Conservation (phyloP, 2,797 vertebrate species). For the Eospalax fontanierii region DNA sequence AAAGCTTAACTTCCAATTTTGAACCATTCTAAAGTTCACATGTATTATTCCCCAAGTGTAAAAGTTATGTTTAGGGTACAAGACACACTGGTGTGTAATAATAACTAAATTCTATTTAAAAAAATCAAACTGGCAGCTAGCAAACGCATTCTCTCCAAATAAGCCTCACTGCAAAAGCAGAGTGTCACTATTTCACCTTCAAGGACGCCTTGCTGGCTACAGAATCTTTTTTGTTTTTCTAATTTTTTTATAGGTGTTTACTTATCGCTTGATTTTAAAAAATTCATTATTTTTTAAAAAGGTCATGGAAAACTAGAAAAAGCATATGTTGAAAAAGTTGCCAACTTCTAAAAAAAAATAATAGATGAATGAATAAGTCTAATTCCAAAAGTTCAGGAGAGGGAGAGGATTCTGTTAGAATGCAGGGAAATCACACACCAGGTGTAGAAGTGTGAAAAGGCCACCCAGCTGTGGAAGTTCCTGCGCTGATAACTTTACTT, state of each 20-base stretch:
- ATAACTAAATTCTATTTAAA: neutral
- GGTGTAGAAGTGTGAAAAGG: constrained; percentile 69
- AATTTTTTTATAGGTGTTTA: constrained; percentile 32
- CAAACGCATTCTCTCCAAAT: neutral
- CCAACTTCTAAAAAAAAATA: neutral
- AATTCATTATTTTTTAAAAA: neutral
- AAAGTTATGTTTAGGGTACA: constrained; percentile 56
- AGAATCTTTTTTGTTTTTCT: neutral
- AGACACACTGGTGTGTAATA: constrained; percentile 5
- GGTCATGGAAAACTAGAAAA: constrained; percentile 4
- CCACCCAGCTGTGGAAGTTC: constrained; percentile 55
- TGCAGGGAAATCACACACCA: constrained; percentile 28
- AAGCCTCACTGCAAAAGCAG: constrained; percentile 30
- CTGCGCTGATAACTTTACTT: neutral
- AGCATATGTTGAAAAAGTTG: neutral
- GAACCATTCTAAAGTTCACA: constrained; percentile 52
- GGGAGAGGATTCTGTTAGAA: neutral
- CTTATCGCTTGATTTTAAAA: neutral
- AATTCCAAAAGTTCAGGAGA: constrained; percentile 21
- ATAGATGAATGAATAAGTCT: neutral
- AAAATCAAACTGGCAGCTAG: neutral
- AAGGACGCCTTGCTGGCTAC: neutral
- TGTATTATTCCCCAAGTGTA: neutral
- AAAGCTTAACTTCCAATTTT: neutral
- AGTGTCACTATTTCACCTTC: neutral